These are phyloP conservation scores for Apus apus DNA, from an alignment of 2,113 vertebrate species.

Conservation along the genomic window DNA sequence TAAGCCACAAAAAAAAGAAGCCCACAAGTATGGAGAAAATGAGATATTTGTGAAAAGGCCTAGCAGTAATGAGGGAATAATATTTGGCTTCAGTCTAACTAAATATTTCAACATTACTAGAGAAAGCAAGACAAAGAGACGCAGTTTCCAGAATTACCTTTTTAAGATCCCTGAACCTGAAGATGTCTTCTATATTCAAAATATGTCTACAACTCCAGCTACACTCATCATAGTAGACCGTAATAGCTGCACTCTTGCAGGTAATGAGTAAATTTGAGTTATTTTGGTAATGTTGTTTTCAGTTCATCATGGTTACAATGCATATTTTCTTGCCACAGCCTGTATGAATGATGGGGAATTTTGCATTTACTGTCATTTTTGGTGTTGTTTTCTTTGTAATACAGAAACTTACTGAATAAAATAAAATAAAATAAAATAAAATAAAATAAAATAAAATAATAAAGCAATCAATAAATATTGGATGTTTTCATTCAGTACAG, in stretches of 20 bases:
- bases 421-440: no score
- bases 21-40: background rate
- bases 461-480: background rate
- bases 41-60: background rate
- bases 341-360: background rate
- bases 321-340: background rate
- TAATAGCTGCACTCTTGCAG: background rate
- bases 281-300: constrained; percentile 44
- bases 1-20: background rate
- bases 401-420: background rate
- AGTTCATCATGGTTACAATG: constrained; percentile 8
- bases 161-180: background rate
- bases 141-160: background rate
- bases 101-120: background rate
- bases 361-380: constrained; percentile 1
- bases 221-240: background rate
- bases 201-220: background rate
- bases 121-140: background rate
- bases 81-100: background rate
- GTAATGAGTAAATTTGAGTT: constrained; percentile 34
- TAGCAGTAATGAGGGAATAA: background rate
- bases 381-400: background rate
- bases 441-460: no score
- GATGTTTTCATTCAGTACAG: background rate
- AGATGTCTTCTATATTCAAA: background rate